Evolutionary conservation across 2,888 invertebrate genomes (phyloP), one percentile per base, ranked within the genome.

Genomic region (Galerucella calmariensis): DNA sequence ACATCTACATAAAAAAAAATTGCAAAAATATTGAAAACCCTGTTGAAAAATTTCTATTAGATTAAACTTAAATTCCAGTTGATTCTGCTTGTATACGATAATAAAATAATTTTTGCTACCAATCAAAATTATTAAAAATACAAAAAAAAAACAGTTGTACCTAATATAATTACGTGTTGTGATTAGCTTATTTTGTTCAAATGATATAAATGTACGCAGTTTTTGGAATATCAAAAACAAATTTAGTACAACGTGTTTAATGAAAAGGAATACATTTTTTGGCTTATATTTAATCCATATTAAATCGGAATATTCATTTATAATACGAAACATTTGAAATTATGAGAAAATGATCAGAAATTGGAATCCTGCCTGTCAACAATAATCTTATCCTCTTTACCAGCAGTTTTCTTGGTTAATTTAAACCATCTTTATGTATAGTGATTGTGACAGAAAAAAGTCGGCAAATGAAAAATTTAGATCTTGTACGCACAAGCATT

Each of bases 1-100:
- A 56, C 56, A 56, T 56, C 56, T 56, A 56, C 56, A 56, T 56
- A 56, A 56, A 56, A 56, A 56, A 56, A 51, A 51, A 51, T 1
- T 51, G 5, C 12, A 51, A 51, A 51, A 6, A n/a, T n/a, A 1
- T n/a, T 51, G 51, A 51, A 51, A 51, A 14, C 35, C 35, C 4
- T 35, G 35, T 35, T 35, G 6, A 35, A 35, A 35, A 35, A 6
- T 35, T 35, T 35, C 35, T 35, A 35, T 35, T 35, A 35, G 35
- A 8, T 41, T 41, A 41, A 41, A 41, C 9, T 41, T 8, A 5
- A 41, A 41, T 8, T 41, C 8, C 2, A 41, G 35, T 41, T 41
- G 2, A 41, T 41, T 41, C 9, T 41, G 35, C 35, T 41, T 8
- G 35, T 8, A 41, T 9, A 8, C 35, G 35, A 41, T 41, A 41